Base-by-base conservation (phyloP, 2,888 invertebrate species). In the Xylota segnis region DNA sequence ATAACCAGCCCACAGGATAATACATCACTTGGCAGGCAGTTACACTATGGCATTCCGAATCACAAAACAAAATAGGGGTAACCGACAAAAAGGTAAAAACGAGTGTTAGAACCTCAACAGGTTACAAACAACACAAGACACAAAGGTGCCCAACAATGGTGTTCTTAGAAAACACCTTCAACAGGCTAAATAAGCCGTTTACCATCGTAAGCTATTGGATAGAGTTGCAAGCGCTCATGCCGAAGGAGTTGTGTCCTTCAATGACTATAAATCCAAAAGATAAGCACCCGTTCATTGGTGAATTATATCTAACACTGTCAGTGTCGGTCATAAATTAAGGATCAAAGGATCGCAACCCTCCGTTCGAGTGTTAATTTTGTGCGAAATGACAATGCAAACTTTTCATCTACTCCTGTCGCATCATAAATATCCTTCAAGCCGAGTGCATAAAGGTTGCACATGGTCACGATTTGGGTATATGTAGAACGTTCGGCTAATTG, bases 111-210 rank as follows among this genome's bases (percentile, higher is more conserved):
- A 56, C 50, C 76, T 76, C 43, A 71, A 83, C 77, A 83, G 83
- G 83, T 83, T 83, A 71, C 65, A 77, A 83, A 77, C 52, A 83
- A 56, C 65, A 59, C 56, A 77, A 76, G 70, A 82, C 74, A 70
- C 27, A 12, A 10, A 34, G 32, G 27, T 58, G 34, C 45, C 14
- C 18, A 65, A 83, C 76, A 83, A 83, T 66, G 7, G 12, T 37
- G 9, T 83, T 83, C 77, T 7, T 9, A 0, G 70, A 50, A 82
- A 76, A 32, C 3, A 14, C 7, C 40, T 52, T 61, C 29, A 29
- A 10, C 18, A 12, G n/a, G 32, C 18, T 9, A 56, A 56, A 70
- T 45, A 56, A 68, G 54, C 70, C 56, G 56, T 70, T 70, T 40
- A 70, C 23, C 43, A 29, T 27, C 14, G 37, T 65, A 63, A 63